Evolutionary conservation across 2,113 vertebrate genomes (phyloP).

Genomic region (Nansenia antarctica): DNA sequence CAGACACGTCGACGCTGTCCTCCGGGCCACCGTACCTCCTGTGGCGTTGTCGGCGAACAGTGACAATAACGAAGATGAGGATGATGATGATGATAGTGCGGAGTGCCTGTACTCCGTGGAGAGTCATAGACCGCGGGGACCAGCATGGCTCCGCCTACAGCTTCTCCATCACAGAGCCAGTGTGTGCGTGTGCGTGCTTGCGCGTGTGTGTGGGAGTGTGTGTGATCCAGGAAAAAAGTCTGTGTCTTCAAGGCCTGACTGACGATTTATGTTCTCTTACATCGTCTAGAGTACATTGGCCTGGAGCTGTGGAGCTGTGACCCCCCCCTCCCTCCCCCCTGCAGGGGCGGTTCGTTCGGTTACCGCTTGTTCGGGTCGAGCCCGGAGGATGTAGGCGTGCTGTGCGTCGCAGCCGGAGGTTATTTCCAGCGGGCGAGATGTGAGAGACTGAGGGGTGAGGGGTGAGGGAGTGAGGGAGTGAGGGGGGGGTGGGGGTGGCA

Average conservation of each 20-base stretch:
- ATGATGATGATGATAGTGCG: slow-evolving; percentile 42
- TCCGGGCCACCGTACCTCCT: slow-evolving; percentile 52
- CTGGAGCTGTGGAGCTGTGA: no score
- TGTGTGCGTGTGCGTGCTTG: neutral
- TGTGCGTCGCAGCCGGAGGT: no score
- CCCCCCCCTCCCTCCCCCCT: no score
- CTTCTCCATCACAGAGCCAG: neutral
- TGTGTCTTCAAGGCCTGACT: neutral
- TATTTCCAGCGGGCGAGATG: neutral
- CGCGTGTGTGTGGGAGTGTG: no score
- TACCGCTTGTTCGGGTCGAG: no score
- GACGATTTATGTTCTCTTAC: neutral
- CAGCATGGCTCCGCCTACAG: slow-evolving; percentile 61
- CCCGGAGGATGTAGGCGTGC: no score
- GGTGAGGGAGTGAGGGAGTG: no score
- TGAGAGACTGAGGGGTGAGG: neutral
- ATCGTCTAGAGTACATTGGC: neutral
- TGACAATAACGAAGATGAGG: slow-evolving; percentile 51
- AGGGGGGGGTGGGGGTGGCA: neutral
- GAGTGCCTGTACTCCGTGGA: neutral
- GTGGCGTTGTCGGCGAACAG: slow-evolving; percentile 62
- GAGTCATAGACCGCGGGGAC: neutral
- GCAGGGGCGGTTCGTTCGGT: no score
- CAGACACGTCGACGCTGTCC: slow-evolving; percentile 54
- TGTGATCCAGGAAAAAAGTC: neutral